Evolutionary conservation across 92 coral and sea anemone species (phyloP).

Genomic region (Zoanthus solanderi): DNA sequence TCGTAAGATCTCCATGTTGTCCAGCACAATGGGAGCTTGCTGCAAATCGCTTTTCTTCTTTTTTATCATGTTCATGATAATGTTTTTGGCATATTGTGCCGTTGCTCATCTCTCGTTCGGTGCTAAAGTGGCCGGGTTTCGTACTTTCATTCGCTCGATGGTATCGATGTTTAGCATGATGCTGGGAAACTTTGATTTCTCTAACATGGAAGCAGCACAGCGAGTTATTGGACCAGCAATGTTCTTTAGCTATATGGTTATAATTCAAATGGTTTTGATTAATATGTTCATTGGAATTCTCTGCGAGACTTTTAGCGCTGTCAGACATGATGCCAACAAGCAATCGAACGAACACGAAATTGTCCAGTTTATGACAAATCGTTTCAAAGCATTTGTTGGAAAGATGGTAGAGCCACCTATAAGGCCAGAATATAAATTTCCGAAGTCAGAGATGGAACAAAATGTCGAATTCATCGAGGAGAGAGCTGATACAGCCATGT

Average conservation of each 20-base stretch:
- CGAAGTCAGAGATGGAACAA: slow-evolving; percentile 75
- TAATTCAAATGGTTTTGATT: slow-evolving; percentile 81
- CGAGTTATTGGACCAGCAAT: slow-evolving; percentile 75
- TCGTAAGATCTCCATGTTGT: slow-evolving; percentile 82
- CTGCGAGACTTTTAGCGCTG: slow-evolving; percentile 78
- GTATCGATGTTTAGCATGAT: slow-evolving; percentile 86
- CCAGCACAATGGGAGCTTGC: slow-evolving; percentile 74
- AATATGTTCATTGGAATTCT: slow-evolving; percentile 94
- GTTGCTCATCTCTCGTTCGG: slow-evolving; percentile 75
- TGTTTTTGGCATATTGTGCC: slow-evolving; percentile 75
- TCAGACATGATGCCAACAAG: slow-evolving; percentile 76
- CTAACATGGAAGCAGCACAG: slow-evolving; percentile 66
- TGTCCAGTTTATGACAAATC: slow-evolving; percentile 82
- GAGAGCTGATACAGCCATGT: slow-evolving; percentile 77
- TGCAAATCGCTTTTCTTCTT: slow-evolving; percentile 68
- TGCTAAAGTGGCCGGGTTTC: slow-evolving; percentile 69
- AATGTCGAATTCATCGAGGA: slow-evolving; percentile 80
- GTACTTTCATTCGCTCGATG: slow-evolving; percentile 80
- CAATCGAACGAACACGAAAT: slow-evolving; percentile 95
- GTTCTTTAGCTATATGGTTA: slow-evolving; percentile 84
- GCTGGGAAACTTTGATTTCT: slow-evolving; percentile 83
- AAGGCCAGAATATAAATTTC: slow-evolving; percentile 85
- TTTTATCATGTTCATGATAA: slow-evolving; percentile 75
- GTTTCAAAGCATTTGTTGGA: slow-evolving; percentile 76
- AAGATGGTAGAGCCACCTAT: slow-evolving; percentile 73